A percentile compares a stretch with the other conserved stretches of the same genome.
Evolutionary conservation across 2,888 invertebrate genomes (phyloP).

Genomic region (Melieria picta): DNA sequence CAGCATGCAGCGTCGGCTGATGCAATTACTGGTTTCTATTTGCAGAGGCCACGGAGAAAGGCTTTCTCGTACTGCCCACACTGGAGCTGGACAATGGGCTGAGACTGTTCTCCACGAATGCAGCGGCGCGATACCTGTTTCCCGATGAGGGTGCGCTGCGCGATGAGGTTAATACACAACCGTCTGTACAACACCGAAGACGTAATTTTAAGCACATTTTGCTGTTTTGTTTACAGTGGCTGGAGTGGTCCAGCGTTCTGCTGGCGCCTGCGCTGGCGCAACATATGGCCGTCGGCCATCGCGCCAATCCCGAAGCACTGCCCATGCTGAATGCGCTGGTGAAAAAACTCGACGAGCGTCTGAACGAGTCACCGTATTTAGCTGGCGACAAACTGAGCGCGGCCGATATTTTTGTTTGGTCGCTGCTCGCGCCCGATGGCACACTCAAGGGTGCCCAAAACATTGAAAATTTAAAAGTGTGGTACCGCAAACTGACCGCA

Average conservation of each 20-base stretch:
- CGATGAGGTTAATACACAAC: conserved; percentile 59
- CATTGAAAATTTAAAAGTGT: conserved; percentile 69
- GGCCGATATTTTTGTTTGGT: conserved; percentile 80
- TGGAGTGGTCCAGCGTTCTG: conserved; percentile 74
- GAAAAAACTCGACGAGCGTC: conserved; percentile 69
- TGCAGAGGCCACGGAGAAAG: conserved; percentile 68
- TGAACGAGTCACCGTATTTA: conserved; percentile 70
- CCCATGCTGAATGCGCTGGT: conserved; percentile 70
- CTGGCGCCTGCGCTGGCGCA: conserved; percentile 71
- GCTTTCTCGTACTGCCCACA: conserved; percentile 73
- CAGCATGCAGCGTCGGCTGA: neutral
- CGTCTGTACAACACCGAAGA: neutral
- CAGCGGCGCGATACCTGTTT: conserved; percentile 75
- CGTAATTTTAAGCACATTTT: neutral
- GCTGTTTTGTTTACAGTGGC: conserved; percentile 67
- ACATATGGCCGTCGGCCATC: conserved; percentile 67
- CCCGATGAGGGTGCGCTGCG: conserved; percentile 66
- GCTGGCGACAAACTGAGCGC: conserved; percentile 72
- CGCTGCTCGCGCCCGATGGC: conserved; percentile 76
- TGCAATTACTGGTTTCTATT: conserved; percentile 3
- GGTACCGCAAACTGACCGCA: conserved; percentile 71
- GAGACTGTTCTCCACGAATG: conserved; percentile 77
- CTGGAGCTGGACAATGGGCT: conserved; percentile 72
- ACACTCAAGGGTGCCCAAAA: conserved; percentile 71
- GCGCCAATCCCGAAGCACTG: conserved; percentile 70